These are phyloP conservation scores for Campoletis sonorensis DNA, from an alignment of 1,140 invertebrate genomes.

Conservation along the genomic window DNA sequence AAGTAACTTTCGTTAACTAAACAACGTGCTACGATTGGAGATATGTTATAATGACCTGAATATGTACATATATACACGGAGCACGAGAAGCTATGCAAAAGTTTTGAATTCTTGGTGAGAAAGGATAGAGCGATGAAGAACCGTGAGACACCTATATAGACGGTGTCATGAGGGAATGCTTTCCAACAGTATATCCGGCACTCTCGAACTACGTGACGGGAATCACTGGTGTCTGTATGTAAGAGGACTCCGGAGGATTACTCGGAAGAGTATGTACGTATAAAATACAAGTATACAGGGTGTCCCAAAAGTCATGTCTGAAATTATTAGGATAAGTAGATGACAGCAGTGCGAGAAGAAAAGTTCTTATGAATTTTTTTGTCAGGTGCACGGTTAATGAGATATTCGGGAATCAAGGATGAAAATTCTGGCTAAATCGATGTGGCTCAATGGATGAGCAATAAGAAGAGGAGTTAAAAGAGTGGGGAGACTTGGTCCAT, in stretches of 20 bases:
- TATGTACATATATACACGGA: not conserved
- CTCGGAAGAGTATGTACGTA: slow-evolving; percentile 48
- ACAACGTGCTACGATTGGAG: not conserved
- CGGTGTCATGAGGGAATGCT: slow-evolving; percentile 50
- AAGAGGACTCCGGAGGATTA: slow-evolving; percentile 44
- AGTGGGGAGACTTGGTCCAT: no score
- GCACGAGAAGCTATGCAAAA: slow-evolving; percentile 2
- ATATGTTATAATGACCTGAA: not conserved
- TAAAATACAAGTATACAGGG: slow-evolving; percentile 41
- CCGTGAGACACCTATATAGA: slow-evolving; percentile 31
- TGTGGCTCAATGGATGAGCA: no score
- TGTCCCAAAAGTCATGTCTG: no score
- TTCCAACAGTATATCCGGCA: slow-evolving; percentile 47
- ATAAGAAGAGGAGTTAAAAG: no score
- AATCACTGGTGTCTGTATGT: slow-evolving; percentile 43
- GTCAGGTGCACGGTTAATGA: no score
- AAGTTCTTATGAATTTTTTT: no score
- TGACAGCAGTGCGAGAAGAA: no score
- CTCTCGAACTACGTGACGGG: slow-evolving; percentile 55
- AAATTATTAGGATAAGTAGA: no score
- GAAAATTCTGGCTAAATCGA: no score
- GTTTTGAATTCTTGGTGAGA: slow-evolving; percentile 17
- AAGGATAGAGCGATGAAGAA: slow-evolving; percentile 27
- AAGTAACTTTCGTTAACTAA: slow-evolving; percentile 30
- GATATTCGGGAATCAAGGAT: no score